These are phyloP conservation scores for Polyploca ridens DNA, from an alignment of 2,888 invertebrate genomes.

Conservation along the genomic window DNA sequence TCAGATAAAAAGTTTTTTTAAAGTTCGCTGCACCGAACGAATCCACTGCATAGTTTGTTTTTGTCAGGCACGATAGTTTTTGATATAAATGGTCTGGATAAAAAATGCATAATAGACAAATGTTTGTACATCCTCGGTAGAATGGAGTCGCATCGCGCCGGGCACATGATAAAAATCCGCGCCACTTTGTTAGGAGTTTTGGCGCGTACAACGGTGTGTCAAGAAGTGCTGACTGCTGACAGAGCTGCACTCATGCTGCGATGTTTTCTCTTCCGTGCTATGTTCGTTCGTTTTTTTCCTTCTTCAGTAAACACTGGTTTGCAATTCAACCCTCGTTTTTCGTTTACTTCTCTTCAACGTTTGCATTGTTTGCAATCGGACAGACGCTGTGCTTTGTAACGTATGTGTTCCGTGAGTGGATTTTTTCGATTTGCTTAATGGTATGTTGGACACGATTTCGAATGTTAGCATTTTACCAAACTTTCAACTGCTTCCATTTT, in stretches of 20 bases:
- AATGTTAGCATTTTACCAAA: constrained; percentile 21
- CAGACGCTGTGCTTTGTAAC: constrained; percentile 55
- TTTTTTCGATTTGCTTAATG: constrained; percentile 59
- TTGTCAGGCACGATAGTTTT: constrained; percentile 61
- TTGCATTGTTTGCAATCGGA: constrained; percentile 64
- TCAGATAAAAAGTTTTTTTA: constrained; percentile 51
- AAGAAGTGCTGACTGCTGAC: constrained; percentile 58
- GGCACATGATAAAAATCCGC: constrained; percentile 59
- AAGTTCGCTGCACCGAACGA: constrained; percentile 58
- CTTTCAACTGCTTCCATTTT: neutral
- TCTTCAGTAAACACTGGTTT: constrained; percentile 52
- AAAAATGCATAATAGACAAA: constrained; percentile 64
- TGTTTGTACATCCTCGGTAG: constrained; percentile 56
- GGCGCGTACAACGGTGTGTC: constrained; percentile 51
- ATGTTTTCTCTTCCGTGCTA: constrained; percentile 36
- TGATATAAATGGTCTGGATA: constrained; percentile 59
- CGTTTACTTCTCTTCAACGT: constrained; percentile 63
- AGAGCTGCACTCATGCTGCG: constrained; percentile 41
- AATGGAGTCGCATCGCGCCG: constrained; percentile 41
- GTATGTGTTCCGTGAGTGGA: constrained; percentile 47
- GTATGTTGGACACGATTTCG: constrained; percentile 49
- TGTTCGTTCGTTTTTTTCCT: constrained; percentile 47
- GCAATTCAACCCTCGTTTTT: constrained; percentile 66
- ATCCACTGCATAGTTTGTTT: constrained; percentile 62
- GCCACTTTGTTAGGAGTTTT: constrained; percentile 60